Conservation (phyloP, 2,888 invertebrate genomes). For the Maniola hyperantus region DNA sequence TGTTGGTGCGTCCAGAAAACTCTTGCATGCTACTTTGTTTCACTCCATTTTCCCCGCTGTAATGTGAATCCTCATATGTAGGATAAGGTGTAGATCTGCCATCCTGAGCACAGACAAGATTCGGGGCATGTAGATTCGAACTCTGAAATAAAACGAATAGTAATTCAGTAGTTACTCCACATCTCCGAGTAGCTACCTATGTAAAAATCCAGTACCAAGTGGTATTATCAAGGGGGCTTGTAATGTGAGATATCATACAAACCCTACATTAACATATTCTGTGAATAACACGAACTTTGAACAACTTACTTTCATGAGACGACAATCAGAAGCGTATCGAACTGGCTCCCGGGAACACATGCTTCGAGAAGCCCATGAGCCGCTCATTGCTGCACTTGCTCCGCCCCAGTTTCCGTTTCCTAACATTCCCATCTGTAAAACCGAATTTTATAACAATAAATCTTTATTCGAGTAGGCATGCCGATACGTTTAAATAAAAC, state of each 20-base stretch:
- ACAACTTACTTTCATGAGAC: conserved; percentile 63
- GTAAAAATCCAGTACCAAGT: not conserved
- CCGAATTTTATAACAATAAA: not conserved
- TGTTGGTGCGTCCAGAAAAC: conserved; percentile 46
- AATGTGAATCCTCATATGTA: conserved; percentile 63
- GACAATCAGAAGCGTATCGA: conserved; percentile 67
- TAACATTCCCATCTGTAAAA: conserved; percentile 63
- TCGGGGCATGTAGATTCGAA: conserved; percentile 57
- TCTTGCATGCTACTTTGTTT: conserved; percentile 54
- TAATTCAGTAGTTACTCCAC: not conserved
- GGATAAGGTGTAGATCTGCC: conserved; percentile 68
- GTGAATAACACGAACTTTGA: not conserved
- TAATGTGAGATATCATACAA: not conserved
- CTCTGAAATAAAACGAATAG: conserved; percentile 55
- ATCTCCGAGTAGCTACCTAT: not conserved
- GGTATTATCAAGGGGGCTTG: not conserved
- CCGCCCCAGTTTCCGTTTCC: conserved; percentile 63
- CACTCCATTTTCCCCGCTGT: conserved; percentile 52
- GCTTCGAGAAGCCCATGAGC: conserved; percentile 61
- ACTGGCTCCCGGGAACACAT: conserved; percentile 67
- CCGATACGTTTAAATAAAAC: too few species aligned
- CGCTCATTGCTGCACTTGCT: conserved; percentile 52
- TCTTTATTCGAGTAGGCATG: not conserved
- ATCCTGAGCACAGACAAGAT: conserved; percentile 62
- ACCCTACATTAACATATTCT: not conserved